Evolutionary conservation across 2,888 invertebrate species (phyloP).

Genomic region (Endomychus coccineus): DNA sequence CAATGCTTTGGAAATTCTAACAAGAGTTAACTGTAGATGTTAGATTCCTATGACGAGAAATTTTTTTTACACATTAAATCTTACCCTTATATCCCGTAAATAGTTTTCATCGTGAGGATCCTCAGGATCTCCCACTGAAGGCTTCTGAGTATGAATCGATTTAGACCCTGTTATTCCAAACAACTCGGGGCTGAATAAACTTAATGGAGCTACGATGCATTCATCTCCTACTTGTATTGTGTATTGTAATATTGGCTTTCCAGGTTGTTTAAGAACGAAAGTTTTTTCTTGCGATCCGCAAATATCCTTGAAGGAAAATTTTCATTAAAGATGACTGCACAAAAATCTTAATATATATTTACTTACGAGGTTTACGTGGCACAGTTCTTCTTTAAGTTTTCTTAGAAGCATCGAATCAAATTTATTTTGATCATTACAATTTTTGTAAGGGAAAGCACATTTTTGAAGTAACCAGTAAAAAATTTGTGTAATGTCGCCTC

Average conservation of each 20-base stretch:
- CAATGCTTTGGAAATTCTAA: too few relatives aligned
- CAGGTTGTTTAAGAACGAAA: conserved; percentile 67
- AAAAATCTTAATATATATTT: neutral
- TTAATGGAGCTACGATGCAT: conserved; percentile 82
- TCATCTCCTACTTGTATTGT: conserved; percentile 85
- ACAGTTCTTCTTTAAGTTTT: conserved; percentile 81
- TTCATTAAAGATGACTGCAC: neutral
- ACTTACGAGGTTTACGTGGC: conserved; percentile 73
- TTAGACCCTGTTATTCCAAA: conserved; percentile 77
- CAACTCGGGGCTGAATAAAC: conserved; percentile 81
- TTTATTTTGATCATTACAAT: conserved; percentile 65
- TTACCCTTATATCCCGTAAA: conserved; percentile 75
- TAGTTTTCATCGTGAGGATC: conserved; percentile 93
- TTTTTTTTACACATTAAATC: too few relatives aligned
- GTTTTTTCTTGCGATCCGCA: conserved; percentile 82
- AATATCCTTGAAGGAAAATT: conserved; percentile 51
- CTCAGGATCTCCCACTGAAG: conserved; percentile 71
- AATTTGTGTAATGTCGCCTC: conserved; percentile 85
- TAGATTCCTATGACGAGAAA: too few relatives aligned
- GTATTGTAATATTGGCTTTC: conserved; percentile 60
- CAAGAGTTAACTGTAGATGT: too few relatives aligned
- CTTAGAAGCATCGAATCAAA: conserved; percentile 74
- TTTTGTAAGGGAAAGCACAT: conserved; percentile 83
- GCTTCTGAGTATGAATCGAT: conserved; percentile 62
- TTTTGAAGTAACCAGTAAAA: conserved; percentile 83